Percentiles rank a stretch among this genome's conserved stretches.
Evolutionary conservation across 2,797 vertebrate genomes (phyloP).

Genomic region (Rhynchotus rufescens): DNA sequence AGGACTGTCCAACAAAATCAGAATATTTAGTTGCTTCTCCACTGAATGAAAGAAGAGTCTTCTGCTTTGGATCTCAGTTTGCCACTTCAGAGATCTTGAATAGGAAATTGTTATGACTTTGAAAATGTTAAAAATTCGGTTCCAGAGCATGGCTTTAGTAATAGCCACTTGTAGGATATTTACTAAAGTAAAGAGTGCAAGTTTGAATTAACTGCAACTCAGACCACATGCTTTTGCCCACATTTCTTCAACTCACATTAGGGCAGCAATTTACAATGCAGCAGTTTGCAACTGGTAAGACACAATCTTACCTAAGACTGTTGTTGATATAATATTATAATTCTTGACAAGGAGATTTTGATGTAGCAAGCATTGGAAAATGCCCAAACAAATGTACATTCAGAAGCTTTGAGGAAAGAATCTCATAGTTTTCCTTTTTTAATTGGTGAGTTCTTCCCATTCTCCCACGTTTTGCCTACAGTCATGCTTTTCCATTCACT

Average conservation of each 20-base stretch:
- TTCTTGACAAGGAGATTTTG: background rate
- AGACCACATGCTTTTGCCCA: background rate
- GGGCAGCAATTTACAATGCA: background rate
- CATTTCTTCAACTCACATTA: background rate
- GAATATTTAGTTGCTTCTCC: background rate
- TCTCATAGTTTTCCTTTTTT: background rate
- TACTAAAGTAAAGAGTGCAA: background rate
- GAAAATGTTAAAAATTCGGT: background rate
- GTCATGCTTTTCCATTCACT: slow-evolving; percentile 65
- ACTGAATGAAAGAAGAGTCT: background rate
- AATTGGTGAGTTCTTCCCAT: background rate
- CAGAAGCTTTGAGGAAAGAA: background rate
- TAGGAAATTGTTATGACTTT: background rate
- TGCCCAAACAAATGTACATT: background rate
- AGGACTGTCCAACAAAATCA: background rate
- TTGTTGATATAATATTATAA: background rate
- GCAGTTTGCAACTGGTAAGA: background rate
- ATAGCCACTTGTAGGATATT: background rate
- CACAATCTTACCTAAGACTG: background rate
- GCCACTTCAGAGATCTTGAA: background rate
- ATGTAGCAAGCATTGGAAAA: background rate
- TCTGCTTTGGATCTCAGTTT: background rate
- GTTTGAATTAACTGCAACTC: background rate
- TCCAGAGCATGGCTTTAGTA: background rate
- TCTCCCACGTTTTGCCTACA: slow-evolving; percentile 47